Evolutionary conservation across 37 sponge, comb jelly and placozoan genomes (phyloP), one percentile per base, ranked within the genome.

Genomic region (Hormiphora californensis): DNA sequence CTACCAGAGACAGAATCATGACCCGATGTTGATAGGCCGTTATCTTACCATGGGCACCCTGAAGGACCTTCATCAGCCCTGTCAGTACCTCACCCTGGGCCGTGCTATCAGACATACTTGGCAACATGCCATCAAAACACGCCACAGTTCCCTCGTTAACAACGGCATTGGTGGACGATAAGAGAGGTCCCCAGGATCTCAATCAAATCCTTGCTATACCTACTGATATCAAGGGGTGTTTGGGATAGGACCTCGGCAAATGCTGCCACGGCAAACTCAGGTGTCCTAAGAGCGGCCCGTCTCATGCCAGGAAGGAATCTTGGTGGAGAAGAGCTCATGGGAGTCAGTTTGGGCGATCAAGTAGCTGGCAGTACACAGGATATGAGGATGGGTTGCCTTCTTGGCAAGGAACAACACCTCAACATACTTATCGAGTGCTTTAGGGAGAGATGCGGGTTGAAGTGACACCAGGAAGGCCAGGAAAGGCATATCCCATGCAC

Each of bases 391-490:
- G 43, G 43, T 73, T 22, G 35, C 8, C 0, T 36, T 27, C 25
- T 73, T 73, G 12, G 81, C 81, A n/a, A 73, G 81, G 23, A 73
- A 73, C 46, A 73, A 1, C 27, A 73, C 81, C 81, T 73, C 81
- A 9, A 73, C 46, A 41, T 40, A 73, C 81, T 73, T 73, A 33
- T 73, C 81, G 25, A 73, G 23, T 21, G 46, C 81, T 41, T 73
- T 73, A 28, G 81, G 81, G 5, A 73, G 35, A 7, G 43, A 43
- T 21, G 7, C 15, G 30, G 40, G 81, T n/a, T n/a, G 46, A 43
- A 46, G 40, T 4, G 44, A 43, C 28, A 73, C 46, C 3, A 73
- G 81, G 46, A 73, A 73, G 5, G 81, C 40, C n/a, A 73, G 23
- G 46, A 73, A 73, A 40, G 81, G 44, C 0, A 73, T 36, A 8